Base-by-base conservation (phyloP, 2,888 invertebrate genomes). In the Timema cristinae region DNA sequence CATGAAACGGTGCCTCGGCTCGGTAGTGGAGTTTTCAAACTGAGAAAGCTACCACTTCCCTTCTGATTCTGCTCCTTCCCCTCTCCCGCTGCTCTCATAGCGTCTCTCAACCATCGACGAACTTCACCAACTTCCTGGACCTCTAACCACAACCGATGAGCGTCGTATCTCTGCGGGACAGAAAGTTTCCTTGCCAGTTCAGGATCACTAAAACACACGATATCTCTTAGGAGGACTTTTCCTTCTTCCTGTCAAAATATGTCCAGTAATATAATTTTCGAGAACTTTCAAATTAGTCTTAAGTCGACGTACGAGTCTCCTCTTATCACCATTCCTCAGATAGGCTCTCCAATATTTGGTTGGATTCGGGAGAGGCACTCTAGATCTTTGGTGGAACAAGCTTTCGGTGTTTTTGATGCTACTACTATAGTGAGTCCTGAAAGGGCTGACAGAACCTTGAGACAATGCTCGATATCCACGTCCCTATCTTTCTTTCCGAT, bases 171-270 rank as follows among this genome's bases (percentile, higher is more conserved):
- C 32, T 32, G 32, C 32, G 32, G 84, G 66, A 85, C 85, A 77
- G 87, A 82, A 56, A 87, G 82, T 77, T 87, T 86, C 73, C 87
- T 84, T 68, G 88, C 86, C 56, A 94, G 82, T 81, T 93, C 92
- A 11, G 94, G 92, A 81, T 94, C 93, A 81, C 94, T 94, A n/a
- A n/a, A n/a, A n/a, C n/a, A n/a, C n/a, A 77, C 88, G 89, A 80
- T 89, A 90, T 75, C 90, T 86, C 76, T 90, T 78, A 67, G 82
- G 81, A 32, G 84, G 8, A 76, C 72, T 47, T 71, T 69, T 84
- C 84, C 74, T 80, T 81, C 74, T 74, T 79, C 70, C 71, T 68
- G 10, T 61, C 69, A 9, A 73, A 68, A 8, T 74, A 68, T 15
- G 76, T 71, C 51, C 50, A 76, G 50, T 75, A 70, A 48, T 66